Evolutionary conservation across 2,797 vertebrate species (phyloP), one percentile per base, ranked within the genome.

Genomic region (Xyrichtys novacula): DNA sequence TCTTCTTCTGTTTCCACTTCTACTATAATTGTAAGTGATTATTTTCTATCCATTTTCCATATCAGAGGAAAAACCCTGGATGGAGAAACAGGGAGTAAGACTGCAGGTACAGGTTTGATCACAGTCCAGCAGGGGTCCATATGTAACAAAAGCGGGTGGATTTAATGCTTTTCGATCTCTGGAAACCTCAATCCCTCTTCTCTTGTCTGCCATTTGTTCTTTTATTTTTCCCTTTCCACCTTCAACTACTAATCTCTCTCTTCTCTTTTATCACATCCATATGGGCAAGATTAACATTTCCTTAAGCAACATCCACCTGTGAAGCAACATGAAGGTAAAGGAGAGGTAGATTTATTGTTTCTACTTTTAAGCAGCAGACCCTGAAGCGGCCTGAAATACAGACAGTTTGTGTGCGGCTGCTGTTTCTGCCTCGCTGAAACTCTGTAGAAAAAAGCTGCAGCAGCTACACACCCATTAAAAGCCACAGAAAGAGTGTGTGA

Each of bases 281-380:
- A 22, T 55, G 60, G 64, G 48, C 43, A 49, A 47, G 63, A 76
- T 70, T 70, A 71, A 67, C 65, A 70, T 49, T 80, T 80, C 79
- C 62, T 67, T 34, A 72, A 80, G 77, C 43, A 70, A 61, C 17
- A 43, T 52, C 58, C 71, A 76, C 80, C 75, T 82, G 71, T 78
- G 70, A 80, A 74, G 49, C 40, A 22, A 71, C 81, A 65, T 46
- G 22, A 74, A 71, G 71, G 67, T 72, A 73, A 72, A 72, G 46
- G 23, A 65, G 54, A 70, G 53, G 63, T 31, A 39, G 59, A 85
- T 77, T 68, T 66, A 72, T 66, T 60, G 63, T 67, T 47, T 62
- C 25, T 52, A 16, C 65, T 25, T 65, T 31, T 46, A 31, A 76
- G 65, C 22, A 1, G 26, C 55, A 49, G 44, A 72, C 31, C 65